phyloP scores from a whole-genome alignment of 2,888 invertebrate genomes.

The Coecobrya sp. region DNA sequence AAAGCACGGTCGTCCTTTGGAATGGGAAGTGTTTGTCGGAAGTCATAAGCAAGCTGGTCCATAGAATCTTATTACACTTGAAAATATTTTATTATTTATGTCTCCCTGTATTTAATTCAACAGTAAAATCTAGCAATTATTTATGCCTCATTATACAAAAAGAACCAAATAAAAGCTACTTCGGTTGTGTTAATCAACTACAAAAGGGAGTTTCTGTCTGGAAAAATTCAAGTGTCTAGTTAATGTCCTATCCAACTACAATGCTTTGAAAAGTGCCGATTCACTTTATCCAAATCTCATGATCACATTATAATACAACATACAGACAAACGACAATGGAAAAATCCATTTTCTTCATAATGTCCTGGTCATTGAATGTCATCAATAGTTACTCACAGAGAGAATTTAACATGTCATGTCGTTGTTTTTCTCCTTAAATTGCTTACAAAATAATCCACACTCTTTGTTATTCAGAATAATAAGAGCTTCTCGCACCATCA shows the following conservation, averaged over 20 bases:
- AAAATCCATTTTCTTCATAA: background rate
- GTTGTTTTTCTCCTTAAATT: no score
- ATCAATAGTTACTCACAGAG: no score
- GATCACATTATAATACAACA: background rate
- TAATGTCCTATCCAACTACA: background rate
- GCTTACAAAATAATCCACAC: no score
- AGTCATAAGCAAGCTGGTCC: constrained; percentile 54
- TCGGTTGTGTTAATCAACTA: background rate
- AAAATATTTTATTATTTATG: background rate
- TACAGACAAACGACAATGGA: background rate
- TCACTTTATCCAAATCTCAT: background rate
- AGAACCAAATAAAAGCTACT: background rate
- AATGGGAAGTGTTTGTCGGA: constrained; percentile 19
- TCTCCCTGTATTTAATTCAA: no score
- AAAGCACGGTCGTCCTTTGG: constrained; percentile 19
- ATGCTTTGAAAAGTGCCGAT: no score
- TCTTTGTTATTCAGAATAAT: no score
- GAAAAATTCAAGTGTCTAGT: background rate
- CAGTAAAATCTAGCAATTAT: no score
- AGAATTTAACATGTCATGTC: no score
- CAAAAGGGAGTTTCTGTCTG: background rate
- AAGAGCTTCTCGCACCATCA: no score
- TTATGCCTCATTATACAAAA: no score
- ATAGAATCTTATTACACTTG: background rate
- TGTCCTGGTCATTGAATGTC: background rate